Evolutionary conservation across 2,113 vertebrate species (phyloP), one percentile per base, ranked within the genome.

Genomic region (Apteryx owenii): DNA sequence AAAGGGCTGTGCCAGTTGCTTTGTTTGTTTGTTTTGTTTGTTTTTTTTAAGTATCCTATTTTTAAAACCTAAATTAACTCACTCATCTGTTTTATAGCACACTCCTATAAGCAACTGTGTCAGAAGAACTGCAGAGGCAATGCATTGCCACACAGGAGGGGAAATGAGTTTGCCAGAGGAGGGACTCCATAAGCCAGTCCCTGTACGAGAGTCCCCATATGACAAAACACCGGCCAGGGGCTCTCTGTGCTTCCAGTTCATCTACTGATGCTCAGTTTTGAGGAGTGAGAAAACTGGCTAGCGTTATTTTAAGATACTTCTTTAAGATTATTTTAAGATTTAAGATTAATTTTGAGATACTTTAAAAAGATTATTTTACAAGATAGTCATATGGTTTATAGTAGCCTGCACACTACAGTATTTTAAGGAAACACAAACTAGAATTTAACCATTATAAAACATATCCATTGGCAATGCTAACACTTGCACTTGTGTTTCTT

Each of bases 191-290:
- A 54, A 1, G 0, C 29, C 36, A 9, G 10, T 6, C 78, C 31
- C 0, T 31, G 9, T 18, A 0, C 5, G 3, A 53, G 10, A 22
- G 81, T 3, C 7, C 13, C 5, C 0, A 0, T 1, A 2, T 3
- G 16, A 75, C 2, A 3, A 86, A n/a, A 79, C 8, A 14, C 2
- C 14, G 87, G 48, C 28, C 70, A 91, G n/a, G 60, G 5, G 10
- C 1, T 0, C 21, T 21, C 54, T 20, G 20, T 76, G 36, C 16
- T 84, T 64, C n/a, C 40, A 19, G 5, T 58, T 77, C 46, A 56
- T 12, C n/a, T 71, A 12, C 50, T 21, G 33, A 53, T 0, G 1
- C 54, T 54, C 14, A 19, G 8, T 64, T 81, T 38, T 1, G 2
- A 81, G 40, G 20, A 18, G 5, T 2, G 3, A 75, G 17, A 8